Evolutionary conservation across 2,113 vertebrate genomes (phyloP).

Genomic region (Indri indri): DNA sequence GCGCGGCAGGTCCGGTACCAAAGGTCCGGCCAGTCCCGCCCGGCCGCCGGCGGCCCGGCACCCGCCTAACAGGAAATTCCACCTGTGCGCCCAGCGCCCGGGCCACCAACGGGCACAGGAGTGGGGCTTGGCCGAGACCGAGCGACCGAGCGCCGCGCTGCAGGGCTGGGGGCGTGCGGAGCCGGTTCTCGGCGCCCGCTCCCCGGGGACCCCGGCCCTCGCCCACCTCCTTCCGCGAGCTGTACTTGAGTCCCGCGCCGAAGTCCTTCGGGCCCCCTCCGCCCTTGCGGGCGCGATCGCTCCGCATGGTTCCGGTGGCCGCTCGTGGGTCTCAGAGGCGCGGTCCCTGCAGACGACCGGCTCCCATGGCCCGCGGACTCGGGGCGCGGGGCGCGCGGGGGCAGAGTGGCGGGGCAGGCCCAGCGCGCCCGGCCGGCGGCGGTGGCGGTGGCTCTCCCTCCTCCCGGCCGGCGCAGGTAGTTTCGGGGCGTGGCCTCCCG

Average conservation of each 20-base stretch:
- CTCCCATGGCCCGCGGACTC: conserved; percentile 58
- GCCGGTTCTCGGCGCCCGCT: background rate
- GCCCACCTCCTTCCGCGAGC: conserved; percentile 63
- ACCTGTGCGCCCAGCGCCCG: conserved; percentile 50
- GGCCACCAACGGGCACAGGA: background rate
- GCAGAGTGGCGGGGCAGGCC: background rate
- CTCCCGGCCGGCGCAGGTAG: conserved; percentile 67
- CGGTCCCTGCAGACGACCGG: background rate
- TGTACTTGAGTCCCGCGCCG: conserved; percentile 71
- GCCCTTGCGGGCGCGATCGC: conserved; percentile 31
- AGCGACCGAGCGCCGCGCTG: background rate
- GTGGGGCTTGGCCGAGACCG: background rate
- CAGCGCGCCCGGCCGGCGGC: background rate
- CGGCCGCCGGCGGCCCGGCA: background rate
- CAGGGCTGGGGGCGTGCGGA: background rate
- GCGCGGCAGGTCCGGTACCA: background rate
- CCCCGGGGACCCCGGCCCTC: background rate
- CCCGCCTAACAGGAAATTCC: conserved; percentile 75
- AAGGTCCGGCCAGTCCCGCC: conserved; percentile 51
- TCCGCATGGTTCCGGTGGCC: conserved; percentile 54
- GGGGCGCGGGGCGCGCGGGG: background rate
- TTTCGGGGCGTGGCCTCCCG: conserved; percentile 74
- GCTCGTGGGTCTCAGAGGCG: conserved; percentile 19
- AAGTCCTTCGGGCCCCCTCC: background rate
- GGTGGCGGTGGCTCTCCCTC: background rate